A percentile compares a stretch with the other conserved stretches of the same genome.
phyloP scores from a whole-genome alignment of 2,113 vertebrate genomes.

The Mesoclemmys tuberculata region DNA sequence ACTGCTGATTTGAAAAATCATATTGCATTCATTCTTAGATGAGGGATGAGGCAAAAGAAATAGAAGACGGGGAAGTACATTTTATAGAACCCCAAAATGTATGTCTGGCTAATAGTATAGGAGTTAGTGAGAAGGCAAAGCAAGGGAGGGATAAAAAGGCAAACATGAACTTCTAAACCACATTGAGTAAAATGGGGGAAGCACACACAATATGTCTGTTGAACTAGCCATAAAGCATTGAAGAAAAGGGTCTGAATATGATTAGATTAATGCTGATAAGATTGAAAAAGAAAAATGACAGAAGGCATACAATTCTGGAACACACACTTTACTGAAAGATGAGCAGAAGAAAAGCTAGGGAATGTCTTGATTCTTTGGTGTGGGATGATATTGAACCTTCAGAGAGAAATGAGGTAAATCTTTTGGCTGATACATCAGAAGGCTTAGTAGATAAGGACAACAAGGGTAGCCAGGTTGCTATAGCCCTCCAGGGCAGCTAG shows the following conservation, averaged over 20 bases:
- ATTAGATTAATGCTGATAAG: slow-evolving; percentile 2
- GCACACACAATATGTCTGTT: neutral
- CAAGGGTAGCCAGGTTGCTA: slow-evolving; percentile 20
- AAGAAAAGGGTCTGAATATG: neutral
- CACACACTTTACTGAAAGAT: neutral
- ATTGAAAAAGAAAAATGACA: neutral
- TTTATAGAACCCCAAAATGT: neutral
- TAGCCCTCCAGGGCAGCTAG: slow-evolving; percentile 12
- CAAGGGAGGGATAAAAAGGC: neutral
- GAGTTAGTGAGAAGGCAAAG: neutral
- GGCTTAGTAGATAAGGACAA: slow-evolving; percentile 48
- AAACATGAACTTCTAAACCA: neutral
- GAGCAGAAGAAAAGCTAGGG: neutral
- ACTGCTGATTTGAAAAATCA: neutral
- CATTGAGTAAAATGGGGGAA: neutral
- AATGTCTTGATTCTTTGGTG: neutral
- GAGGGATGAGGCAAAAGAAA: neutral
- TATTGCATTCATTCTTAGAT: fast-evolving
- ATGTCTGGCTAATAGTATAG: neutral
- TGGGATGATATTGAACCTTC: neutral
- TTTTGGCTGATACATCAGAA: slow-evolving; percentile 32
- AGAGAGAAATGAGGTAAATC: neutral
- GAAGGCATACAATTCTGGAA: neutral
- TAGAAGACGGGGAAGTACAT: neutral
- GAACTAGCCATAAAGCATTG: neutral